Base-by-base conservation (phyloP, 2,113 vertebrate species). In the Rhynchopsitta pachyrhyncha region DNA sequence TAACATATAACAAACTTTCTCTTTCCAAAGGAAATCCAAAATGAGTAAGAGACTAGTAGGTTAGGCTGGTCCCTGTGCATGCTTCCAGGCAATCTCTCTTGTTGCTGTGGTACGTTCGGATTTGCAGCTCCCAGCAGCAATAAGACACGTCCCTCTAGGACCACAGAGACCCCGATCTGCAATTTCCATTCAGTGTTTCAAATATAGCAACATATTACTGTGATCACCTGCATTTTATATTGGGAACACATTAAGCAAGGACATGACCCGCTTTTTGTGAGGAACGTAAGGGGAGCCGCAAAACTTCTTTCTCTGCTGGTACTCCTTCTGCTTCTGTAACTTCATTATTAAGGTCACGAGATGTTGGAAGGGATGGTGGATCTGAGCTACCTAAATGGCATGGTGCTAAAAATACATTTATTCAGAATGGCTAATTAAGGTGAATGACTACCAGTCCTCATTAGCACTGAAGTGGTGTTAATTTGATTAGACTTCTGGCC, bases 401-500 rank as follows among this genome's bases (percentile, higher is more conserved):
- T 5, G 3, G 17, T 71, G 53, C 77, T 97, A 96, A 96, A 96
- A 95, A 96, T 94, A 94, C 68, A 91, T 89, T 95, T 92, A 84
- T 94, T 92, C 81, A 89, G 88, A 91, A 94, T 88, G 86, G 81
- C 41, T 95, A 96, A 96, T 97, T 97, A 96, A 92, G 88, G 80
- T 92, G 96, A 93, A 89, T 91, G 57, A 89, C 92, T 94, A 96
- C 86, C 92, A 94, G 88, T 82, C 90, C 93, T 97, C 86, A 95
- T 97, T 96, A 95, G 88, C 95, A 93, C 49, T 95, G 92, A 96
- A 92, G 92, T 94, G 83, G 70, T 82, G 77, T 92, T 96, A 97
- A 96, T 96, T 97, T 97, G 95, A 96, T 96, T 94, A 96, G 88
- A 90, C 91, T 96, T 83, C 92, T 95, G 96, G 80, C 93, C 96